Evolutionary conservation across 2,113 vertebrate species (phyloP), one percentile per base, ranked within the genome.

Genomic region (Catharus minimus): DNA sequence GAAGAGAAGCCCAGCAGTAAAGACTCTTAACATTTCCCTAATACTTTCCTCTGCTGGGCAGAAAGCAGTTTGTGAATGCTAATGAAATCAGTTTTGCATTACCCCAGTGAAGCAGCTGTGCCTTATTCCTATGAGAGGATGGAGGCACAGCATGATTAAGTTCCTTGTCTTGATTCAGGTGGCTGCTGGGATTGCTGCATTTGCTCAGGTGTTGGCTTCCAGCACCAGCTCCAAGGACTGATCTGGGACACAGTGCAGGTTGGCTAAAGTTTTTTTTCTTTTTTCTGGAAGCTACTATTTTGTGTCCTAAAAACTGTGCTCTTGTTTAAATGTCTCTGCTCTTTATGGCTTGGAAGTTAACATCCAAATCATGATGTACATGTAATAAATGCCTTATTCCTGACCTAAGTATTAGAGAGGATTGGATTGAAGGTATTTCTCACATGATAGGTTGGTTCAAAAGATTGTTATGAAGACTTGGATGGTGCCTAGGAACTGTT

Each of bases 21-120:
- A 46, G 62, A 39, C 62, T 69, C 55, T 85, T 73, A 57, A 46
- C 27, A 33, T 90, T 94, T 94, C 65, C 64, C 57, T 88, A 75
- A 77, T 82, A 86, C 79, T 91, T 92, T 80, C 36, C 67, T 89
- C 85, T 89, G 82, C 80, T 95, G 88, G 68, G 80, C 41, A 83
- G 92, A 92, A 86, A 94, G 86, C 44, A 36, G 22, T 74, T 90
- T 47, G 39, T 89, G 82, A 88, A 91, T 95, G 61, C 56, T 95
- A 90, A 94, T 90, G 94, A 95, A 92, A 95, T 91, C 76, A 86
- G 56, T 72, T 88, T 89, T 89, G 72, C 49, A 46, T 82, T 62
- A 74, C 28, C 76, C 52, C 22, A 38, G 43, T 52, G 82, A 86
- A 82, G 64, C 39, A 86, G 65, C 82, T 92, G 65, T 91, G 88